These are phyloP conservation scores for Bergia puertoricense DNA, from an alignment of 92 coral and sea anemone genomes.

Conservation along the genomic window DNA sequence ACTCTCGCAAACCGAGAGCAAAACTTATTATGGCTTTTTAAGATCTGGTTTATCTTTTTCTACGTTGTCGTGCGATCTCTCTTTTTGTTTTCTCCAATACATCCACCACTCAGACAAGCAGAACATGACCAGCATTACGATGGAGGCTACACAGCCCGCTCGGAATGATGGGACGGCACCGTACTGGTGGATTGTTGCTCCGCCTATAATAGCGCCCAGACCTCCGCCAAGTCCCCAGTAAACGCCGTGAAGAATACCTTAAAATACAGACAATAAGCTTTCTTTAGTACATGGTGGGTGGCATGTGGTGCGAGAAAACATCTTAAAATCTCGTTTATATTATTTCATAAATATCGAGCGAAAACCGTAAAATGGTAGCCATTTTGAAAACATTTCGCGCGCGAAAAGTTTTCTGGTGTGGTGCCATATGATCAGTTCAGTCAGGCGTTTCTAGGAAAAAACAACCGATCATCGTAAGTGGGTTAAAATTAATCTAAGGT, in stretches of 20 bases:
- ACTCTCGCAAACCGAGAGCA: too few relatives aligned
- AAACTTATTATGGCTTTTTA: background rate
- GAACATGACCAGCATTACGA: conserved; percentile 51
- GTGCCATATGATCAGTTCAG: too few relatives aligned
- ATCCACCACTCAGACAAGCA: conserved; percentile 52
- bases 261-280: background rate
- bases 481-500: too few relatives aligned
- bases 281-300: background rate
- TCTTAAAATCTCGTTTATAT: background rate
- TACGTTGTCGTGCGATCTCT: background rate
- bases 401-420: too few relatives aligned
- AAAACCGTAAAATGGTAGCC: too few relatives aligned
- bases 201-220: conserved; percentile 86
- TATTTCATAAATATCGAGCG: too few relatives aligned
- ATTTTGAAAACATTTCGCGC: too few relatives aligned
- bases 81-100: conserved; percentile 7
- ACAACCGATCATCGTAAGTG: too few relatives aligned
- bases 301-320: background rate
- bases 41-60: background rate
- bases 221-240: conserved; percentile 96
- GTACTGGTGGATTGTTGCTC: conserved; percentile 71
- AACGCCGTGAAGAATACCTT: conserved; percentile 88
- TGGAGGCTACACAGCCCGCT: conserved; percentile 47
- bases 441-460: too few relatives aligned
- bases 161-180: conserved; percentile 84